Conservation (phyloP, 2,888 invertebrate genomes). For the Pyrochroa serraticornis region DNA sequence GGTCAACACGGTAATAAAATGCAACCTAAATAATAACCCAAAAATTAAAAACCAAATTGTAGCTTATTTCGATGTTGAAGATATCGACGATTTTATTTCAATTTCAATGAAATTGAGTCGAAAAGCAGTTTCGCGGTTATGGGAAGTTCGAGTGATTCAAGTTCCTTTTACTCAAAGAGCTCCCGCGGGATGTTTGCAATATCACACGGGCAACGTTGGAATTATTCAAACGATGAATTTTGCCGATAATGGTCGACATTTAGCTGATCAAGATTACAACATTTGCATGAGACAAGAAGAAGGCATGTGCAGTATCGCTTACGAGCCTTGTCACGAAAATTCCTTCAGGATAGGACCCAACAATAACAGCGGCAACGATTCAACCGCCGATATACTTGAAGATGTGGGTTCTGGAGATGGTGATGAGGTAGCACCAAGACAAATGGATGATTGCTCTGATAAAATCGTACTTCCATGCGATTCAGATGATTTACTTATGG, state of each 20-base stretch:
- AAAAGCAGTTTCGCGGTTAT: slow-evolving; percentile 71
- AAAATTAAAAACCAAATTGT: slow-evolving; percentile 39
- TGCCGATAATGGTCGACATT: slow-evolving; percentile 80
- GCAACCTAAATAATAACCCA: slow-evolving; percentile 1
- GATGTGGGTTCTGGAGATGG: slow-evolving; percentile 52
- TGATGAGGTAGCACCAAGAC: slow-evolving; percentile 43
- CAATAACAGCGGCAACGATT: slow-evolving; percentile 31
- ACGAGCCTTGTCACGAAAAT: slow-evolving; percentile 76
- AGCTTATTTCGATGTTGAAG: slow-evolving; percentile 75
- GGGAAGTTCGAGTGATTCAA: slow-evolving; percentile 80
- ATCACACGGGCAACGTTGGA: slow-evolving; percentile 61
- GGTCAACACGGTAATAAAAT: slow-evolving; percentile 76
- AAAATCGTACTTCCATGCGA: slow-evolving; percentile 83
- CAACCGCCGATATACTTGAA: slow-evolving; percentile 5
- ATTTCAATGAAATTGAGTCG: slow-evolving; percentile 65
- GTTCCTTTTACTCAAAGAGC: slow-evolving; percentile 78
- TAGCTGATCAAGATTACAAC: slow-evolving; percentile 79
- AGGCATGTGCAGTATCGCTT: slow-evolving; percentile 76
- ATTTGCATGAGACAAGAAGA: slow-evolving; percentile 75
- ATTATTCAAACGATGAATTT: slow-evolving; percentile 79
- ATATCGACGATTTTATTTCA: slow-evolving; percentile 59
- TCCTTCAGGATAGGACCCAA: slow-evolving; percentile 76
- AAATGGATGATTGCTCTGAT: slow-evolving; percentile 66
- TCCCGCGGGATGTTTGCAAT: slow-evolving; percentile 79
- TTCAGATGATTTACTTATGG: slow-evolving; percentile 81